These are phyloP conservation scores for Saturnia japonica DNA, from an alignment of 2,888 invertebrate species.

Conservation along the genomic window DNA sequence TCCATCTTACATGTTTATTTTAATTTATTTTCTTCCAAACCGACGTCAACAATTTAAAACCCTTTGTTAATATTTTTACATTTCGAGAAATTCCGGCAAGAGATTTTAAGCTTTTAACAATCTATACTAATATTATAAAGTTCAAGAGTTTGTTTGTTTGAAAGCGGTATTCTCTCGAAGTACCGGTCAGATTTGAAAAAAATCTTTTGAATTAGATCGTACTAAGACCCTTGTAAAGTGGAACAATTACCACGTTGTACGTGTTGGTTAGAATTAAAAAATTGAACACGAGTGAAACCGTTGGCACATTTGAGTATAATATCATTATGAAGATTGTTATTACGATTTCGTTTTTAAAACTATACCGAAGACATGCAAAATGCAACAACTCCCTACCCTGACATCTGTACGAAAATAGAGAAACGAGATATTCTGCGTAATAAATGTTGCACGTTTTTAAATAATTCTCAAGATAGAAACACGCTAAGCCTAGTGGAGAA, in stretches of 20 bases:
- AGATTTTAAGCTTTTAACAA: not conserved
- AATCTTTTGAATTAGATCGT: no score
- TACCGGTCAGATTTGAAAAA: no score
- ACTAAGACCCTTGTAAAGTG: no score
- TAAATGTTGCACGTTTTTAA: slow-evolving; percentile 15
- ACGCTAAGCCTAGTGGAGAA: no score
- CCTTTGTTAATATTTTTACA: not conserved
- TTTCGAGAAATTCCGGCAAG: not conserved
- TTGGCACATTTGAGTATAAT: not conserved
- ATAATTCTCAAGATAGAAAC: no score
- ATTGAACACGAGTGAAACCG: not conserved
- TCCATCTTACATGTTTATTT: not conserved
- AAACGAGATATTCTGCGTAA: slow-evolving; percentile 7
- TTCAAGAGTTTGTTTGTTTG: not conserved
- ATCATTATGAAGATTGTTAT: not conserved
- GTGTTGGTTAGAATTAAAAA: not conserved
- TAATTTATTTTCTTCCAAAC: not conserved
- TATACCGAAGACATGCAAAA: slow-evolving; percentile 16
- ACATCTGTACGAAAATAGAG: no score
- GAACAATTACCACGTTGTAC: no score
- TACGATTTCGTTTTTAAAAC: not conserved
- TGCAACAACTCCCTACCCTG: no score
- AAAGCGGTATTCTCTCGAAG: no score
- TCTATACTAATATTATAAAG: not conserved
- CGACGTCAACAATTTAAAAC: not conserved